These are phyloP conservation scores for Sphinx pinastri DNA, from an alignment of 2,888 invertebrate genomes.

Conservation along the genomic window DNA sequence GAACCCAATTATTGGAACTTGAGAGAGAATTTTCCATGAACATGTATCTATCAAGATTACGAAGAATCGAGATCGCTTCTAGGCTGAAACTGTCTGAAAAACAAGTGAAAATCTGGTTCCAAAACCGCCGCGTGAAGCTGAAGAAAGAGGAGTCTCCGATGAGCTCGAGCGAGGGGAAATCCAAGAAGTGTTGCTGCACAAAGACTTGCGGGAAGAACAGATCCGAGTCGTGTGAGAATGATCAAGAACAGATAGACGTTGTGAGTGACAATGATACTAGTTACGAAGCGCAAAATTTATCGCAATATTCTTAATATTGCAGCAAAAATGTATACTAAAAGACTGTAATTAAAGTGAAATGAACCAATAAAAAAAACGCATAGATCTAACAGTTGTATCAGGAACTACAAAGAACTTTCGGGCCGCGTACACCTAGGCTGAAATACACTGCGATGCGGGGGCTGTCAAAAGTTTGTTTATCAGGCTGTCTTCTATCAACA, in stretches of 20 bases:
- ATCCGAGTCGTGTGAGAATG: constrained; percentile 65
- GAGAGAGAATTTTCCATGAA: constrained; percentile 95
- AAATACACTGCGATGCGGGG: too few species aligned
- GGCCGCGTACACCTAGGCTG: too few species aligned
- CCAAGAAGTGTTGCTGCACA: constrained; percentile 71
- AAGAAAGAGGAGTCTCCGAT: constrained; percentile 93
- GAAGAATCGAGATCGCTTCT: constrained; percentile 97
- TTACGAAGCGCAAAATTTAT: constrained; percentile 65
- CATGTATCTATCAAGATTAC: constrained; percentile 94
- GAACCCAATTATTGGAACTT: constrained; percentile 92
- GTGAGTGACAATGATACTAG: constrained; percentile 72
- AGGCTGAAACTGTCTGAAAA: constrained; percentile 94
- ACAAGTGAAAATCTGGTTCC: constrained; percentile 98
- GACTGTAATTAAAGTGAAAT: background rate
- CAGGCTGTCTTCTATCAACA: too few species aligned
- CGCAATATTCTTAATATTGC: constrained; percentile 38
- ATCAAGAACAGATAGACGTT: constrained; percentile 75
- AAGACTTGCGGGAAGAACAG: constrained; percentile 62
- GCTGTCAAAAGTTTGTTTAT: too few species aligned
- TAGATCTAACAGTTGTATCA: too few species aligned
- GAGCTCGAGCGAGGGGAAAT: constrained; percentile 53
- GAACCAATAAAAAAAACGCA: too few species aligned
- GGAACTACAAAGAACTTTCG: too few species aligned
- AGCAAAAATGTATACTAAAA: background rate
- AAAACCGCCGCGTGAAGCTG: constrained; percentile 95